A percentile compares a stretch with the other conserved stretches of the same genome.
These are phyloP conservation scores for Cherax quadricarinatus DNA, from an alignment of 1,140 invertebrate species.

Conservation along the genomic window DNA sequence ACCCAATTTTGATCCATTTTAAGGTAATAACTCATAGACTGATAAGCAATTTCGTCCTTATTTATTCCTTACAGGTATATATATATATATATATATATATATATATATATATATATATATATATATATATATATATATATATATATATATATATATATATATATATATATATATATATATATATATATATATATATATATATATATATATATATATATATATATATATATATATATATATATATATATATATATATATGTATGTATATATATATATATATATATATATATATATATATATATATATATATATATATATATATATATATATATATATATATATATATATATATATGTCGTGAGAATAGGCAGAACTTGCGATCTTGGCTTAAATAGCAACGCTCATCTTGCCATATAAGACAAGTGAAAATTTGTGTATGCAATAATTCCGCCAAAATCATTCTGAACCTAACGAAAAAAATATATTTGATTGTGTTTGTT, in stretches of 20 bases:
- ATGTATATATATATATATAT: constrained; percentile 10
- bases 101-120: no score
- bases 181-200: constrained; percentile 13
- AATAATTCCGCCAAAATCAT: no score
- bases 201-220: constrained; percentile 13
- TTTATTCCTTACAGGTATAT: no score
- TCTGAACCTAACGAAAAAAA: no score
- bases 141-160: constrained; percentile 13
- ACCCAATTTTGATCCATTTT: no score
- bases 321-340: constrained; percentile 13
- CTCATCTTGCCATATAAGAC: no score
- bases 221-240: constrained; percentile 13
- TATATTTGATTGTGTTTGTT: no score
- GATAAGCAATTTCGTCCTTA: not conserved
- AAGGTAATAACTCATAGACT: not conserved
- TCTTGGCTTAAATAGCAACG: no score
- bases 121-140: not conserved
- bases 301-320: constrained; percentile 13
- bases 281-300: constrained; percentile 13
- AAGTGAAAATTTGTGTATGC: no score
- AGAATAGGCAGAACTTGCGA: no score
- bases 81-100: no score
- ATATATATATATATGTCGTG: no score
- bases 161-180: constrained; percentile 13
- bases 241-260: constrained; percentile 10